Evolutionary conservation across 2,797 vertebrate species (phyloP), one percentile per base, ranked within the genome.

Genomic region (Cyprinodon diabolis): DNA sequence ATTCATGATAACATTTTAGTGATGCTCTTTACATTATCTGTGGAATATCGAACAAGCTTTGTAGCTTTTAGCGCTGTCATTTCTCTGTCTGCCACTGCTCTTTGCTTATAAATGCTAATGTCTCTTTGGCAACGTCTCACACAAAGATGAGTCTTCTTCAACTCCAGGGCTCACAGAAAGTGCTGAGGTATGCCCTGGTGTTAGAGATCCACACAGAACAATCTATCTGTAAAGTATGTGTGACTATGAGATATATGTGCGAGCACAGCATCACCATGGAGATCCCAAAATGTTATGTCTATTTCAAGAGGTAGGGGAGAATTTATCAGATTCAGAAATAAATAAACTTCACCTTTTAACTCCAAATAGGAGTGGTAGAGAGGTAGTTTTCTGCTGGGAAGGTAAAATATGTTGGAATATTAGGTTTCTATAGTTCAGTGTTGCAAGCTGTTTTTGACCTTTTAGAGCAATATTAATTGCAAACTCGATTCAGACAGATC

Each of bases 151-250:
- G 56, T 62, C 60, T 68, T 65, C 47, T 72, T 54, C 40, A 57
- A 79, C 70, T 43, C 76, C 68, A 71, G 75, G 76, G 81, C 83
- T 86, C 72, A 76, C 8, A 40, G 66, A 70, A 69, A 1, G 11
- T 3, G 4, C 25, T 30, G 55, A 3, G 82, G 55, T 52, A 63
- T 80, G 52, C 45, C 6, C 1, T 13, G 51, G n/a, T 35, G 45
- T 49, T 57, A 12, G 6, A 54, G 54, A 35, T 52, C 68, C 66
- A 76, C 76, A 45, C 66, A 35, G 88, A 87, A 91, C 89, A 81
- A 89, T 84, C 47, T 70, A 84, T 82, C 81, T 90, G 80, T 79
- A 85, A 85, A 81, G 75, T 89, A 91, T 72, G 88, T 89, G 86
- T 8, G 82, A 87, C n/a, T 75, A 66, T 37, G 23, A 8, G 63